These are phyloP conservation scores for Trissoscelio sp. DNA, from an alignment of 2,888 invertebrate genomes.

Conservation along the genomic window DNA sequence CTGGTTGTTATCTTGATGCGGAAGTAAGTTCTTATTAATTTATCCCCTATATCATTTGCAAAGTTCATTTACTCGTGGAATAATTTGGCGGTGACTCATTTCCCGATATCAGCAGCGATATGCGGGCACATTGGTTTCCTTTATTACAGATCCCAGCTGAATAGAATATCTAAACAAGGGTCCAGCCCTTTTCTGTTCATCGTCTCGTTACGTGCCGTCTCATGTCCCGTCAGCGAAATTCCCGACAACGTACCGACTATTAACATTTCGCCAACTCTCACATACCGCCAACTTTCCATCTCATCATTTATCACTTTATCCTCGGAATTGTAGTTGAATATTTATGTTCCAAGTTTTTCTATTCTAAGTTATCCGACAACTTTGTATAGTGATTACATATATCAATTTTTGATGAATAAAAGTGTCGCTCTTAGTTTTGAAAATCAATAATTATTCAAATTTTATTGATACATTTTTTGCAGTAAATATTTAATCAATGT, in stretches of 20 bases:
- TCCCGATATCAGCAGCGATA: constrained; percentile 30
- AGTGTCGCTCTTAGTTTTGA: neutral
- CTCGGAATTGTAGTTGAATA: constrained; percentile 46
- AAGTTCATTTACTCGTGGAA: constrained; percentile 24
- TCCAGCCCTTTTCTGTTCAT: constrained; percentile 46
- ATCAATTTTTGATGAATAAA: neutral
- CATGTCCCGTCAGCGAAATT: constrained; percentile 50
- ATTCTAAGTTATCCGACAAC: neutral
- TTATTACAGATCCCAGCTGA: constrained; percentile 17
- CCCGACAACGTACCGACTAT: constrained; percentile 31
- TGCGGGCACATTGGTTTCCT: constrained; percentile 22
- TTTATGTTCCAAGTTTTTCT: constrained; percentile 47
- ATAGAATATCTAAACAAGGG: constrained; percentile 38
- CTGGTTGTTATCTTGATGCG: constrained; percentile 3
- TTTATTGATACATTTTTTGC: too few relatives aligned
- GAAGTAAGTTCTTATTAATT: constrained; percentile 29
- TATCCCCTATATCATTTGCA: constrained; percentile 22
- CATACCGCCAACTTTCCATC: constrained; percentile 26
- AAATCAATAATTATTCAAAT: neutral
- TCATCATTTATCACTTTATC: constrained; percentile 44
- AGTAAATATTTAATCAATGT: too few relatives aligned
- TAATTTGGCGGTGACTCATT: constrained; percentile 44
- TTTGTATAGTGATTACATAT: constrained; percentile 1
- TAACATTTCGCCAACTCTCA: constrained; percentile 49
- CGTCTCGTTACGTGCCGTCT: constrained; percentile 36